phyloP scores from a whole-genome alignment of 2,113 vertebrate species.

The Clarias magur region DNA sequence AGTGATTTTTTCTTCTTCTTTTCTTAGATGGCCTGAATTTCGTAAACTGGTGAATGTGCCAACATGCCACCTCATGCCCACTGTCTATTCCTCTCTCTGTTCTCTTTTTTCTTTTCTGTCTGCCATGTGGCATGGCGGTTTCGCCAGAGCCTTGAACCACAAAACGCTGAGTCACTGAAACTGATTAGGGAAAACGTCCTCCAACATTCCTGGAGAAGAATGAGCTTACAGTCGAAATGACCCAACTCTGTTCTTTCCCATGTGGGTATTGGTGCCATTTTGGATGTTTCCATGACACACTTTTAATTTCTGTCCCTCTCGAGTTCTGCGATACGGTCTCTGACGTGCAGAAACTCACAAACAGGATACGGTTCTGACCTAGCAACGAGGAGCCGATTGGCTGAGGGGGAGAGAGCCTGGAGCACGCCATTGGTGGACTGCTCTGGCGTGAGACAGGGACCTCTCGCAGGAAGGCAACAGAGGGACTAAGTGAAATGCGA shows the following conservation, averaged over 20 bases:
- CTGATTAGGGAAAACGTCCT: slow-evolving; percentile 25
- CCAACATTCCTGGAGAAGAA: slow-evolving; percentile 27
- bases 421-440: slow-evolving; percentile 51
- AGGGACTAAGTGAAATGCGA: slow-evolving; percentile 40
- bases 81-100: background rate
- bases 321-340: slow-evolving; percentile 46
- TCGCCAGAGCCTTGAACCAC: slow-evolving; percentile 7
- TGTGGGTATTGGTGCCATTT: slow-evolving; percentile 10
- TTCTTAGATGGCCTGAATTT: background rate
- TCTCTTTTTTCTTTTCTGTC: background rate
- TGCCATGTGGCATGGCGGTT: background rate
- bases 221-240: slow-evolving; percentile 6
- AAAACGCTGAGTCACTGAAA: slow-evolving; percentile 17
- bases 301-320: slow-evolving; percentile 26
- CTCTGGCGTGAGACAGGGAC: slow-evolving; percentile 51
- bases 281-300: slow-evolving; percentile 20
- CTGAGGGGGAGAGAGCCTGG: slow-evolving; percentile 41
- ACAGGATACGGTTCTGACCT: slow-evolving; percentile 58
- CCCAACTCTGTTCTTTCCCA: slow-evolving; percentile 5
- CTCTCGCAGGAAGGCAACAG: slow-evolving; percentile 41
- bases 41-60: background rate
- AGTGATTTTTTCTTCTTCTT: background rate
- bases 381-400: slow-evolving; percentile 61
- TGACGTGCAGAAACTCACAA: slow-evolving; percentile 45
- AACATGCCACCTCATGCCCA: background rate